Evolutionary conservation across 2,797 vertebrate species (phyloP).

Genomic region (Tolypeutes matacus): DNA sequence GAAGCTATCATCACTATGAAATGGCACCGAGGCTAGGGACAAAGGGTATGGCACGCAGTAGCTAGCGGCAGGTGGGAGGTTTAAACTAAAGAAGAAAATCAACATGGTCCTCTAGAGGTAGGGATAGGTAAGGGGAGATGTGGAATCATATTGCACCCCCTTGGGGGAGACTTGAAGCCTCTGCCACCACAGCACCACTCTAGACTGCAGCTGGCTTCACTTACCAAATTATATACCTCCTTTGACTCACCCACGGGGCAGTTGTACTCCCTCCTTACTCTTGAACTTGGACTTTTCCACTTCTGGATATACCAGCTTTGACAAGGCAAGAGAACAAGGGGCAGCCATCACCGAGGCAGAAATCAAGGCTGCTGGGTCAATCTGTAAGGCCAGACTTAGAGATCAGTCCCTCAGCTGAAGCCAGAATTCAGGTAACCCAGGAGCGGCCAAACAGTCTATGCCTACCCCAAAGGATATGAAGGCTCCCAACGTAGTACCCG

Average conservation of each 20-base stretch:
- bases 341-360: conserved; percentile 99
- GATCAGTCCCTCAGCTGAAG: background rate
- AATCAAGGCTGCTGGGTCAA: conserved; percentile 93
- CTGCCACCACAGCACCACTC: background rate
- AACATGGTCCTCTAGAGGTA: conserved; percentile 16
- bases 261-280: conserved; percentile 88
- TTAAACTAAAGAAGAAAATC: background rate
- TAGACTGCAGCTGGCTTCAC: rapidly evolving
- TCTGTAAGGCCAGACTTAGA: conserved; percentile 87
- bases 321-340: conserved; percentile 94
- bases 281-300: conserved; percentile 93
- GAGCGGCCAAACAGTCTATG: background rate
- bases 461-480: conserved; percentile 97
- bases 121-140: background rate
- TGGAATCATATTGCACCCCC: background rate
- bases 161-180: background rate
- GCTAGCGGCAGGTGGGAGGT: background rate
- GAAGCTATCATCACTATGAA: conserved; percentile 2
- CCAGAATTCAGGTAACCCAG: background rate
- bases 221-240: background rate
- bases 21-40: background rate
- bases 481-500: conserved; percentile 97
- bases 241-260: conserved; percentile 90
- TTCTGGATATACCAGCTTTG: conserved; percentile 96
- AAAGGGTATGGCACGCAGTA: background rate